These are phyloP conservation scores for Scaptomyza caliginosa DNA, from an alignment of 2,888 invertebrate species.

Conservation along the genomic window DNA sequence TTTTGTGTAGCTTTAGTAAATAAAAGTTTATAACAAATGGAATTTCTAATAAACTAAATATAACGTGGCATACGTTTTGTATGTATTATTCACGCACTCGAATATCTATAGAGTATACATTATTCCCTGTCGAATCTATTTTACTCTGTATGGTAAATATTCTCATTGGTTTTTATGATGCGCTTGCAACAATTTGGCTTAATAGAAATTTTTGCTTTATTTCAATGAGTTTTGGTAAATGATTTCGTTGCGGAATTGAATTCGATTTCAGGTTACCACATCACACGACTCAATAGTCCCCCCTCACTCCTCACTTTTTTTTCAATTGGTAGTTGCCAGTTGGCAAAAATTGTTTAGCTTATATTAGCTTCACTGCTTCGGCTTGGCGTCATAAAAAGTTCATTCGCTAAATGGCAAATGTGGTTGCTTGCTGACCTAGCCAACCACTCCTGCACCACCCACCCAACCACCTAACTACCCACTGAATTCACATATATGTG, in stretches of 20 bases:
- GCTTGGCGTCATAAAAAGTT: conserved; percentile 64
- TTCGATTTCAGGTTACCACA: conserved; percentile 42
- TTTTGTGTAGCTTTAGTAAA: not conserved
- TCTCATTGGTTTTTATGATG: conserved; percentile 28
- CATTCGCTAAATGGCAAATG: conserved; percentile 69
- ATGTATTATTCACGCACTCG: not conserved
- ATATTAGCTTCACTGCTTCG: conserved; percentile 41
- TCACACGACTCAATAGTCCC: not conserved
- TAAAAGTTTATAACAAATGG: not conserved
- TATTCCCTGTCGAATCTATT: not conserved
- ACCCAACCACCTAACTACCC: conserved; percentile 3
- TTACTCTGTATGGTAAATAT: not conserved
- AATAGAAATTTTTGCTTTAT: conserved; percentile 64
- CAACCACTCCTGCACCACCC: conserved; percentile 17
- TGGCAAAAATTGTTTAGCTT: conserved; percentile 64
- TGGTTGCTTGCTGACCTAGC: conserved; percentile 45
- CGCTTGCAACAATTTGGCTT: conserved; percentile 53
- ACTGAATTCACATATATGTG: conserved; percentile 13
- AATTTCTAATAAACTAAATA: not conserved
- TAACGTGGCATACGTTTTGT: too few relatives aligned
- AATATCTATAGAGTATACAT: not conserved
- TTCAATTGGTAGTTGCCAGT: conserved; percentile 55
- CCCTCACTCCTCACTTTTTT: not conserved
- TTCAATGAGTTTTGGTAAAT: conserved; percentile 46
- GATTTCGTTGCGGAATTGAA: conserved; percentile 53